Conservation (phyloP, 2,113 vertebrate species). For the Rhombomys opimus region DNA sequence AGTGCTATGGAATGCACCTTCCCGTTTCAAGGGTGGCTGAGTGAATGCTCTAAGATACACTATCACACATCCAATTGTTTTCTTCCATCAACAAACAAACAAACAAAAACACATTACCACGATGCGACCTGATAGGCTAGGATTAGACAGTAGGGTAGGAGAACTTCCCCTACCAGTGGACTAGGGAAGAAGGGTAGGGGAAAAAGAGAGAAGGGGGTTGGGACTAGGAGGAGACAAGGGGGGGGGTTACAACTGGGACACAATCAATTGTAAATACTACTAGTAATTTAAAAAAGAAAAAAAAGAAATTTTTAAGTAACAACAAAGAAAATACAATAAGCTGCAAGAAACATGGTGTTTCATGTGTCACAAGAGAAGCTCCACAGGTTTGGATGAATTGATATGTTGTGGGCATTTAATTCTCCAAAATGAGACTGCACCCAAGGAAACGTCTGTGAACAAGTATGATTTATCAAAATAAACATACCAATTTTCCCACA, state of each 20-base stretch:
- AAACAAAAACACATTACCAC: too few species aligned
- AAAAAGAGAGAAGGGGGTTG: too few species aligned
- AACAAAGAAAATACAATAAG: not conserved
- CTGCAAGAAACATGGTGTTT: not conserved
- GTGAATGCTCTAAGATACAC: not conserved
- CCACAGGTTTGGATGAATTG: not conserved
- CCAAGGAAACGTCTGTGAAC: accelerated
- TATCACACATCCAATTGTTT: not conserved
- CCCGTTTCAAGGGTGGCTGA: not conserved
- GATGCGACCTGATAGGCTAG: too few species aligned
- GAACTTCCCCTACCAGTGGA: too few species aligned
- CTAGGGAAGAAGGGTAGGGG: too few species aligned
- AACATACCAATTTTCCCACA: not conserved
- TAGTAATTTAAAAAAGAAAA: not conserved
- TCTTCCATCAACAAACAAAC: too few species aligned
- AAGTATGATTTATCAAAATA: not conserved
- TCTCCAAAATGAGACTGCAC: not conserved
- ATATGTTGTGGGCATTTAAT: not conserved
- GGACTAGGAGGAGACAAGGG: too few species aligned
- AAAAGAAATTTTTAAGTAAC: not conserved
- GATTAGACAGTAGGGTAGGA: too few species aligned
- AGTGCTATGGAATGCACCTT: too few species aligned
- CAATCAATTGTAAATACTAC: too few species aligned
- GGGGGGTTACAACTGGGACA: too few species aligned
- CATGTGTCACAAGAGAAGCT: not conserved